These are phyloP conservation scores for Pseudoips prasinana DNA, from an alignment of 2,888 invertebrate species.

Conservation along the genomic window DNA sequence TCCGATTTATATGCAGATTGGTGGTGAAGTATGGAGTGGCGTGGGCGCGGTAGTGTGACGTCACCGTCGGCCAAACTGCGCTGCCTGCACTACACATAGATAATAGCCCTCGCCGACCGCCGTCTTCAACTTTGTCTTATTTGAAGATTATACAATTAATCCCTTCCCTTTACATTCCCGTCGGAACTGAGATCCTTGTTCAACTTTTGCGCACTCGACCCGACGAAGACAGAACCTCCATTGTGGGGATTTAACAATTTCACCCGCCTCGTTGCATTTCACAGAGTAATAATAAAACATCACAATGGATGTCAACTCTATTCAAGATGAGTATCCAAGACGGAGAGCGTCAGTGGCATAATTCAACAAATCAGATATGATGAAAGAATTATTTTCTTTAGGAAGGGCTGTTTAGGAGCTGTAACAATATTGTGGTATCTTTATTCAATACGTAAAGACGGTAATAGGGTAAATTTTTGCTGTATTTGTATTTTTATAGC, in stretches of 20 bases:
- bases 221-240: slow-evolving; percentile 70
- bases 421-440: slow-evolving; percentile 42
- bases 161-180: slow-evolving; percentile 59
- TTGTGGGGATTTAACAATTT: slow-evolving; percentile 78
- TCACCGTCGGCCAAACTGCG: slow-evolving; percentile 38
- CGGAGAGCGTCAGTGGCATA: slow-evolving; percentile 70
- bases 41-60: slow-evolving; percentile 46
- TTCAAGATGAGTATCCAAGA: slow-evolving; percentile 75
- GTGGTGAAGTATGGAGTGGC: slow-evolving; percentile 55
- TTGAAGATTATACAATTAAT: slow-evolving; percentile 65
- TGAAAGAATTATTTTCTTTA: slow-evolving; percentile 58
- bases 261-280: slow-evolving; percentile 74
- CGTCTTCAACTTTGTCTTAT: slow-evolving; percentile 58
- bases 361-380: slow-evolving; percentile 67
- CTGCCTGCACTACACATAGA: slow-evolving; percentile 47
- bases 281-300: slow-evolving; percentile 77
- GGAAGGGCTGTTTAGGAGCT: slow-evolving; percentile 47
- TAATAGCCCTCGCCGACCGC: slow-evolving; percentile 51
- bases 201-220: slow-evolving; percentile 75
- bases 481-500: slow-evolving; percentile 18
- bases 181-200: slow-evolving; percentile 62
- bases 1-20: slow-evolving; percentile 82
- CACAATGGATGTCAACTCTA: slow-evolving; percentile 79
- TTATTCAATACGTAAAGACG: slow-evolving; percentile 34
- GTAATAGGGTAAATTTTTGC: slow-evolving; percentile 31